phyloP scores from a whole-genome alignment of 2,888 invertebrate genomes.

The Onchidella celtica region DNA sequence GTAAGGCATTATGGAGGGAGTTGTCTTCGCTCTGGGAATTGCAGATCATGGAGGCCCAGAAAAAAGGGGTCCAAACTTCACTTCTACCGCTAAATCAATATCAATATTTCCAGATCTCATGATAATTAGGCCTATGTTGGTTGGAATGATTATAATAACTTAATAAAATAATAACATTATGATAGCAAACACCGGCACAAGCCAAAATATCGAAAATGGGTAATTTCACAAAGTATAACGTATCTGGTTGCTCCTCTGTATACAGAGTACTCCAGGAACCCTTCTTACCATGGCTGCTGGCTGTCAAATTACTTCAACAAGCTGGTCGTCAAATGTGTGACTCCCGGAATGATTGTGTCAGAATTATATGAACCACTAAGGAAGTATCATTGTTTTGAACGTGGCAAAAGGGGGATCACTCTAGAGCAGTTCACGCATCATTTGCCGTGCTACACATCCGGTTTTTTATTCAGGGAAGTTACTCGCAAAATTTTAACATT shows the following conservation, averaged over 20 bases:
- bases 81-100: no score
- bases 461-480: background rate
- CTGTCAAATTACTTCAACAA: background rate
- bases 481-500: background rate
- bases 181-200: no score
- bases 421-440: background rate
- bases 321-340: no score
- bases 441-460: background rate
- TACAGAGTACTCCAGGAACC: background rate
- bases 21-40: no score
- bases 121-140: no score
- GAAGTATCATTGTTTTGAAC: slow-evolving; percentile 34
- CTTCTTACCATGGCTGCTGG: background rate
- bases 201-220: background rate
- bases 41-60: no score
- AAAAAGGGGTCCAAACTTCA: no score
- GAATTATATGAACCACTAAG: background rate
- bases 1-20: no score
- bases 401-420: slow-evolving; percentile 22
- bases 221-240: background rate
- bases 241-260: background rate
- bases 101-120: no score
- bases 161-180: no score
- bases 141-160: no score
- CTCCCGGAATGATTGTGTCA: no score